These are phyloP conservation scores for Cyrtodaria siliqua DNA, from an alignment of 2,888 invertebrate species.

Conservation along the genomic window DNA sequence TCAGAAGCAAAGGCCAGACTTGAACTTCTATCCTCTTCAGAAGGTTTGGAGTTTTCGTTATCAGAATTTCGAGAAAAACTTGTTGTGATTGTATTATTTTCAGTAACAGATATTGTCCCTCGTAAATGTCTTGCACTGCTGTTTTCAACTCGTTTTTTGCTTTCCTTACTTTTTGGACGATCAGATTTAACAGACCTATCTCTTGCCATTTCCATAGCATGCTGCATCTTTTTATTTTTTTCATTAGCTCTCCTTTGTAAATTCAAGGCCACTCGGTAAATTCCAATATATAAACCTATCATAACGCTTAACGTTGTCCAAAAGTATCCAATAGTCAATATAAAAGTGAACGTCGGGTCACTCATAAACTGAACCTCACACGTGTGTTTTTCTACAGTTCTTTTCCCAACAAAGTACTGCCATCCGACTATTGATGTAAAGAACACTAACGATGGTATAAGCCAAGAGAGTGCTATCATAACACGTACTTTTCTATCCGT, in stretches of 20 bases:
- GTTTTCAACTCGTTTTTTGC: slow-evolving; percentile 63
- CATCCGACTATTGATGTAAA: slow-evolving; percentile 99
- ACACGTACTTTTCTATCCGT: slow-evolving; percentile 96
- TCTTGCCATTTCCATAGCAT: slow-evolving; percentile 85
- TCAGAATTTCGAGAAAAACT: slow-evolving; percentile 75
- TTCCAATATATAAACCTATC: slow-evolving; percentile 97
- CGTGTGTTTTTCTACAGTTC: slow-evolving; percentile 94
- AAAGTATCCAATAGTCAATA: slow-evolving; percentile 98
- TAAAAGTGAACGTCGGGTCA: slow-evolving; percentile 98
- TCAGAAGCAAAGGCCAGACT: slow-evolving; percentile 97
- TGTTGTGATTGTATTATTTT: slow-evolving; percentile 69
- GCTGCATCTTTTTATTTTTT: slow-evolving; percentile 92
- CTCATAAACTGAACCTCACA: slow-evolving; percentile 99
- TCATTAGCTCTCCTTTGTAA: slow-evolving; percentile 99
- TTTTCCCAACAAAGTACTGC: slow-evolving; percentile 98
- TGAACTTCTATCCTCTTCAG: slow-evolving; percentile 92
- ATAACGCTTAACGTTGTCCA: slow-evolving; percentile 99
- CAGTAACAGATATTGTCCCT: slow-evolving; percentile 37
- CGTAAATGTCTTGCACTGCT: slow-evolving; percentile 66
- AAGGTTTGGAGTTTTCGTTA: slow-evolving; percentile 63
- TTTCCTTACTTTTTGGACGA: slow-evolving; percentile 50
- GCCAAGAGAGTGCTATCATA: slow-evolving; percentile 99
- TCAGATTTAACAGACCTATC: slow-evolving; percentile 47
- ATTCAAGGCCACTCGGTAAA: slow-evolving; percentile 98
- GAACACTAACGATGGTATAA: slow-evolving; percentile 97